A percentile compares a stretch with the other conserved stretches of the same genome.
phyloP scores from a whole-genome alignment of 1,140 invertebrate species.

The Acromyrmex echinatior region DNA sequence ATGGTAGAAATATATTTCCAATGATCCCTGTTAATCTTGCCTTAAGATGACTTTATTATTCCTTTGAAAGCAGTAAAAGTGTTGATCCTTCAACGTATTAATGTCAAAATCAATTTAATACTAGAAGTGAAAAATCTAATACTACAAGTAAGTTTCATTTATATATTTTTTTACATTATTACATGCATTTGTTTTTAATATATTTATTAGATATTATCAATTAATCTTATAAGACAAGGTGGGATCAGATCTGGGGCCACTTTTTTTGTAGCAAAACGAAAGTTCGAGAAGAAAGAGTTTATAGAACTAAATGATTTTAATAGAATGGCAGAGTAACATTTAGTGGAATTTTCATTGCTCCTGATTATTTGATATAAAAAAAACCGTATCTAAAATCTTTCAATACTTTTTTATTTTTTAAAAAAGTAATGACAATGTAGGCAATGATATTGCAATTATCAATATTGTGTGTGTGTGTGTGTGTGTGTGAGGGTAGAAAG shows the following conservation, averaged over 20 bases:
- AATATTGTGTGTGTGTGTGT: no score
- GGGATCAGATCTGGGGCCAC: not conserved
- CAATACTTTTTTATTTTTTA: not conserved
- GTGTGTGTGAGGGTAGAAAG: no score
- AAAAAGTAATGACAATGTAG: not conserved
- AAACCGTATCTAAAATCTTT: slow-evolving; percentile 3
- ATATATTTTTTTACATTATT: not conserved
- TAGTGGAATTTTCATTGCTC: not conserved
- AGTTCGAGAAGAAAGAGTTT: not conserved
- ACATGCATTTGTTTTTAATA: not conserved
- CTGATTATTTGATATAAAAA: slow-evolving; percentile 2
- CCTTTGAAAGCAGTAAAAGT: not conserved
- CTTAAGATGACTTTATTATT: not conserved
- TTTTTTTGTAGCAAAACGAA: not conserved
- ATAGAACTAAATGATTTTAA: slow-evolving; percentile 14
- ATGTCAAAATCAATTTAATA: not conserved
- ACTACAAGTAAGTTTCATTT: not conserved
- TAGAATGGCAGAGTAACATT: not conserved
- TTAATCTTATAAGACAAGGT: not conserved
- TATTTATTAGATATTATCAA: not conserved
- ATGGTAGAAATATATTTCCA: not conserved
- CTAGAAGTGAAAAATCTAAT: not conserved
- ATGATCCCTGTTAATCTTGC: not conserved
- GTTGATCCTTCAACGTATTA: not conserved
- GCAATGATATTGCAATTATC: not conserved